Evolutionary conservation across 2,113 vertebrate genomes (phyloP), one percentile per base, ranked within the genome.

Genomic region (Taurulus bubalis): DNA sequence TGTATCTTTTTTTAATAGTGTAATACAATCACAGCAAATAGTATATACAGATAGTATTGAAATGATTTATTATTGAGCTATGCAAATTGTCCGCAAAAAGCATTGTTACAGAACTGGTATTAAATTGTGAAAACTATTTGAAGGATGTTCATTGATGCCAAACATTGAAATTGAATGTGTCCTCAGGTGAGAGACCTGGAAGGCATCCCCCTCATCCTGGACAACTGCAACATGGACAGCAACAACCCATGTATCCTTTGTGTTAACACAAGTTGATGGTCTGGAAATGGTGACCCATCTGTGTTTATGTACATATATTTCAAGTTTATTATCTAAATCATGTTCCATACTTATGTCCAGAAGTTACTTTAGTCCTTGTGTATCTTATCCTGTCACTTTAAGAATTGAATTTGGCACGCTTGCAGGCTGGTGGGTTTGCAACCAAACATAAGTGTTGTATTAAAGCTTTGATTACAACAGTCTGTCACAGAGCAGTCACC

Each of bases 201-300:
- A 4, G 97, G 97, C 71, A 95, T 99, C 73, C 94, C 97, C 0
- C 92, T 99, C 87, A 97, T 99, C 86, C 89, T 99, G 93, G 98
- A 99, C 93, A 98, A 95, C 95, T 98, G 98, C 94, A 96, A 88
- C 91, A 94, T 97, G 1, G 98, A 99, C 88, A 96, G 97, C 95
- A 97, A 96, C 90, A 99, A 99, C 85, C 98, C 98, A 34, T 99
- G 98, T 99, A 99, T 99, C 98, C 98, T 98, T 97, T 98, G 96
- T 72, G n/a, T 51, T 8, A 36, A 34, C 6, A 75, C 4, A 14
- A 24, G 15, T 34, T n/a, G 12, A 64, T 71, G 45, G 79, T 70
- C 22, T 82, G 1, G 34, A 79, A 53, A 40, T 3, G 15, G 36
- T 14, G 47, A 72, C 32, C 45, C 34, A 38, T 71, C 36, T 76